Evolutionary conservation across 2,797 vertebrate species (phyloP).

Genomic region (Myripristis murdjan): DNA sequence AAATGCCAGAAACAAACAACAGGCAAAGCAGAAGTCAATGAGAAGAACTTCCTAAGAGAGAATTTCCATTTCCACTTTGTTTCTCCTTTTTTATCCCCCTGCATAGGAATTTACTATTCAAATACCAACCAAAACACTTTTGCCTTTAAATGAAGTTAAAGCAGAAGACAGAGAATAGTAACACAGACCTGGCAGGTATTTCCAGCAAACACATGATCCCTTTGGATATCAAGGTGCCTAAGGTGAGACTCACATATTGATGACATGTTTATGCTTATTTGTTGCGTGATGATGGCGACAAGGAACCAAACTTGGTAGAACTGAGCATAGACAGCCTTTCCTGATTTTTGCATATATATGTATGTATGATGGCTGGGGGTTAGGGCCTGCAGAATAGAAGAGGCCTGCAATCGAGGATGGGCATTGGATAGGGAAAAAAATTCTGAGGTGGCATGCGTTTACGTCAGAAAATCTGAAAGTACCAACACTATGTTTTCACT

Average conservation of each 20-base stretch:
- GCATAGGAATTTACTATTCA: constrained; percentile 33
- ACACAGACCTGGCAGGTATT: background rate
- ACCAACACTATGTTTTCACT: background rate
- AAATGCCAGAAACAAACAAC: background rate
- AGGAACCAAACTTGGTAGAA: too few species aligned
- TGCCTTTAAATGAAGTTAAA: constrained; percentile 20
- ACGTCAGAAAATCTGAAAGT: background rate
- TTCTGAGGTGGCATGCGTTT: too few species aligned
- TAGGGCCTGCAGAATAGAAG: constrained; percentile 8
- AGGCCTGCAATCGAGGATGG: constrained; percentile 21
- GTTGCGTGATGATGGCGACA: background rate
- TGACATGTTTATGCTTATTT: constrained; percentile 25
- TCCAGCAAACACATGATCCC: constrained; percentile 14
- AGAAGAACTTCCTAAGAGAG: background rate
- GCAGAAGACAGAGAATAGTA: constrained; percentile 10
- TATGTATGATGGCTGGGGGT: background rate
- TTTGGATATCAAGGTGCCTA: background rate
- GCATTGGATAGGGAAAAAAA: background rate
- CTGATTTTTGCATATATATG: background rate
- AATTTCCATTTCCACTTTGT: constrained; percentile 31
- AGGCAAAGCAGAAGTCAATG: constrained; percentile 32
- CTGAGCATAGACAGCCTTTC: constrained; percentile 9
- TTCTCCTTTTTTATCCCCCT: background rate
- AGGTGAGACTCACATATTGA: background rate
- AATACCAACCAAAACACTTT: constrained; percentile 29